Evolutionary conservation across 2,797 vertebrate genomes (phyloP), one percentile per base, ranked within the genome.

Genomic region (Cygnus olor): DNA sequence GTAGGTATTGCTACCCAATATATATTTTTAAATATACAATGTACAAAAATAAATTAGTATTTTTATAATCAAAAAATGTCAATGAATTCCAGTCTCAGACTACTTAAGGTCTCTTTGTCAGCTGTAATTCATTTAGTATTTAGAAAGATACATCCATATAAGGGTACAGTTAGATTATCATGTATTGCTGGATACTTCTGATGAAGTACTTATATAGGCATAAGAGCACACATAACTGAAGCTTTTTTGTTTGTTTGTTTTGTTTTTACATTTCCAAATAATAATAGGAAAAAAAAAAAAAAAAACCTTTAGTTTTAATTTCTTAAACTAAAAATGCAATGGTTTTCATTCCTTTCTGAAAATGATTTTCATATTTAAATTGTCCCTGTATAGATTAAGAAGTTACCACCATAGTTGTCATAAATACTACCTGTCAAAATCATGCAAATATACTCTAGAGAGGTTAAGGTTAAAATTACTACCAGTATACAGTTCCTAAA

Each of bases 1-100:
- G 47, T 47, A 47, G 47, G 11, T 47, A 47, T 22, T 22, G 21
- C 47, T 47, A 47, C 21, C 47, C 21, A 22, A 47, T 47, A 47
- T 22, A 47, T 47, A 47, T 22, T 22, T 47, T 24, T 49, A 49
- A 76, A 45, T 49, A 72, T 42, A 7, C 3, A 64, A 18, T 1
- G 54, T 10, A n/a, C 1, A 19, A 2, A 58, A 66, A 68, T 38
- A 63, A 70, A n/a, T 45, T 25, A 4, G 0, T 6, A 24, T 49
- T 80, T 73, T 65, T 63, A 19, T 63, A 3, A 17, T 40, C 0
- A 89, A 85, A 77, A 81, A 73, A 58, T 17, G 6, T 6, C 6
- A 64, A 4, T 17, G 17, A 65, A 49, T 6, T 1, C 6, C 2
- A 32, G 32, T 34, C 2, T 74, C 27, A 42, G 15, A 51, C 4